Percentiles rank a stretch among this genome's conserved stretches.
Conservation (phyloP, 2,888 invertebrate species). For the Latheticus oryzae region DNA sequence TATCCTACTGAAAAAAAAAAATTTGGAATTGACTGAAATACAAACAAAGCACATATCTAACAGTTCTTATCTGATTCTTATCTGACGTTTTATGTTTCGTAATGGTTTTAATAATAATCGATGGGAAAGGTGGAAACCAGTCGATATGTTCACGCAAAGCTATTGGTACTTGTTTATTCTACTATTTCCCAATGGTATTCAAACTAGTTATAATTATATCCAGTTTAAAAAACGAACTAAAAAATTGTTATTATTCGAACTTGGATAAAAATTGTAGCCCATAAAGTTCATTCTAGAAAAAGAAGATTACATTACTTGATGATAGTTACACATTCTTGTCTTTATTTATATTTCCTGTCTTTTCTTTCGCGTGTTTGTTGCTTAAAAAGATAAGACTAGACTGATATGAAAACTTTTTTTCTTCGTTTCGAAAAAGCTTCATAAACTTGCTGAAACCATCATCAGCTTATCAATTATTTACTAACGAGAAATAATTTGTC, state of each 20-base stretch:
- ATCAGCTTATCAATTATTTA: slow-evolving; percentile 14
- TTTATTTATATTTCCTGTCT: no score
- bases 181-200: slow-evolving; percentile 5
- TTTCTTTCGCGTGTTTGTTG: no score
- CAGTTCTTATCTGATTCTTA: slow-evolving; percentile 24
- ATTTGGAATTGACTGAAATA: no score
- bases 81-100: slow-evolving; percentile 33
- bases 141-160: slow-evolving; percentile 19
- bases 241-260: no score
- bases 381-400: no score
- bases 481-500: slow-evolving; percentile 28
- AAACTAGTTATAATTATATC: no score
- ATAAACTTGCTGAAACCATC: slow-evolving; percentile 4
- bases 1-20: no score
- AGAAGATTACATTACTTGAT: no score
- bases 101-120: slow-evolving; percentile 30
- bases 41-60: slow-evolving; percentile 16
- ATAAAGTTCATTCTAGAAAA: no score
- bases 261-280: no score
- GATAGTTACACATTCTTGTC: no score
- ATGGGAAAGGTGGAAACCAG: slow-evolving; percentile 21
- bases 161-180: slow-evolving; percentile 2
- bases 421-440: slow-evolving; percentile 14
- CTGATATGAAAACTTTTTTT: slow-evolving; percentile 13
- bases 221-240: no score